Base-by-base conservation (phyloP, 2,113 vertebrate species). In the Pseudopipra pipra region DNA sequence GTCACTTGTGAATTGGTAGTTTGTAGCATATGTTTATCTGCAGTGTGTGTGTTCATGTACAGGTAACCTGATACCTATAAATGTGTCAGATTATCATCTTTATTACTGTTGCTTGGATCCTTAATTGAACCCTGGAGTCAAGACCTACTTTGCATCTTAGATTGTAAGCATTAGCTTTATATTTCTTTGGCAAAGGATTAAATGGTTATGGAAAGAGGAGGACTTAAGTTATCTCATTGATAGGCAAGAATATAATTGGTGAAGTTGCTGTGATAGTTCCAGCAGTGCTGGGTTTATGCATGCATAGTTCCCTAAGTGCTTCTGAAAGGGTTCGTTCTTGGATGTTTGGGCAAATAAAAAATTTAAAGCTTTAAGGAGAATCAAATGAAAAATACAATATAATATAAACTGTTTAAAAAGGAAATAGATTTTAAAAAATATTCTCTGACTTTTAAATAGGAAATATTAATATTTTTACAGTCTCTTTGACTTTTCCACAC, bases 1-100 rank as follows among this genome's bases (percentile, higher is more conserved):
- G 22, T 59, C 19, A 8, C 49, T 67, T 87, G 12, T 55, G 61
- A 75, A 67, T 63, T 81, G 10, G 37, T 30, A 39, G 23, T 54
- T 63, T 78, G 51, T 51, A 23, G 30, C 7, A 11, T 37, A 0
- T 47, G 8, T 88, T 75, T 51, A 30, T 72, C 49, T 33, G 15
- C 44, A 62, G n/a, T n/a, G 17, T 28, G 9, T 74, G 25, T 0
- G 1, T 51, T 90, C 7, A 3, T 1, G 0, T 63, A 14, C 24
- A 55, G 62, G 18, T 78, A 43, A 59, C 31, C 12, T 47, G 16
- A 35, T 68, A 7, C 7, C 9, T 78, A 24, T 10, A 25, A 43
- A 61, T 59, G 17, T 21, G 11, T 46, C 84, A 72, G 11, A 35
- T 72, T 68, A 27, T 43, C 24, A 9, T 67, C 37, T 65, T 65